Base-by-base conservation (phyloP, 2,888 invertebrate genomes). In the Drosophila atripex region DNA sequence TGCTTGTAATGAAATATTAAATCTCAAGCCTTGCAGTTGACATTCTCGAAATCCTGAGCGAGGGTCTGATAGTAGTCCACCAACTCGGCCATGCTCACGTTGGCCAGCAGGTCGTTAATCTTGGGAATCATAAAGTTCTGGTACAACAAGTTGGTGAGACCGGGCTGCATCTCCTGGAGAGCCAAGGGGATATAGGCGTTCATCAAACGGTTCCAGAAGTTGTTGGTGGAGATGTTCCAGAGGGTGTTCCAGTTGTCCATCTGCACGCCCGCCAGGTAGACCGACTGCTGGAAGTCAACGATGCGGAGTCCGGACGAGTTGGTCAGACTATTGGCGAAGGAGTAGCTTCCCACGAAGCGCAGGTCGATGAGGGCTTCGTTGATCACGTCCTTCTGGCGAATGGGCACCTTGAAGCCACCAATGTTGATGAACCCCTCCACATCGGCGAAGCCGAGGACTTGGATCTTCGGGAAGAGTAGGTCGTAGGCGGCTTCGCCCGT, bases 211-310 rank as follows among this genome's bases (percentile, higher is more conserved):
- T 89, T 80, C 16, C 55, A 38, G 23, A 78, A 80, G 47, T 80
- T 76, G 56, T 90, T 90, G 9, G 64, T 45, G 1, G 82, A 57
- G 18, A 84, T 83, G 51, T 77, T 72, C 88, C 73, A 86, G 23
- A 83, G 6, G 0, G 58, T 46, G 50, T 90, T 78, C 76, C 88
- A 78, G 58, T 78, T 77, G 28, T 79, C 71, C 8, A 74, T 57
- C 7, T 54, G 39, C 1, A 80, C 57, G 39, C 77, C 78, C 0
- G 70, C 86, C 45, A 90, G 18, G 35, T 80, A 87, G 38, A 84
- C 73, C 3, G 77, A 63, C 30, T 79, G 52, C 28, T 83, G 61
- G n/a, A 79, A 56, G 14, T 88, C 71, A 1, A 72, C 66, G 1
- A 89, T 47, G 11, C 65, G 61, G 9, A 89, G 55, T 16, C 86